Evolutionary conservation across 2,113 vertebrate species (phyloP).

Genomic region (Carassius gibelio): DNA sequence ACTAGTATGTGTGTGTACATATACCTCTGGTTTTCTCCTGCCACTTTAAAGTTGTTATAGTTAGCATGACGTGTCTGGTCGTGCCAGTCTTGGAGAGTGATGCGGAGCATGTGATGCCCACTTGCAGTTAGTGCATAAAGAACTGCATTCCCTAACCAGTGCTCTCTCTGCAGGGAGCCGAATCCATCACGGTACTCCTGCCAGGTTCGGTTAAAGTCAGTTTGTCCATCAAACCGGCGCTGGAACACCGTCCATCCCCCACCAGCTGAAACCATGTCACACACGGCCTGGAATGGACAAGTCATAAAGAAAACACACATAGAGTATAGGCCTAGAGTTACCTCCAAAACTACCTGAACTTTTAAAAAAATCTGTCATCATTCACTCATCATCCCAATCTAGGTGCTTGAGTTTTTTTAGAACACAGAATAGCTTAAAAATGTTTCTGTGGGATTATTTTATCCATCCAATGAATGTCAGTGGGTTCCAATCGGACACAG

Average conservation of each 20-base stretch:
- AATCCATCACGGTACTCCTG: constrained; percentile 80
- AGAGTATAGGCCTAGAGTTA: neutral
- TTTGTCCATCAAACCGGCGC: constrained; percentile 72
- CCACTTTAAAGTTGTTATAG: constrained; percentile 79
- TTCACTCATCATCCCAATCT: neutral
- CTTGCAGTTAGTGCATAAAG: constrained; percentile 71
- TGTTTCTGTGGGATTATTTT: neutral
- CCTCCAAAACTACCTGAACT: neutral
- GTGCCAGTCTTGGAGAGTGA: constrained; percentile 81
- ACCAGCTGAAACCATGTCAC: constrained; percentile 79
- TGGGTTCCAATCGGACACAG: neutral
- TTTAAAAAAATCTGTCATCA: neutral
- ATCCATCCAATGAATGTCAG: no score
- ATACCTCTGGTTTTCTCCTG: constrained; percentile 76
- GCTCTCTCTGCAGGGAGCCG: constrained; percentile 75
- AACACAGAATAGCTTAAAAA: no score
- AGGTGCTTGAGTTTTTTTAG: neutral
- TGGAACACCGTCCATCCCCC: constrained; percentile 83
- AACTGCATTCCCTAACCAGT: constrained; percentile 78
- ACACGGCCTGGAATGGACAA: constrained; percentile 70
- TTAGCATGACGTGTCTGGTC: constrained; percentile 75
- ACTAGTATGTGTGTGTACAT: neutral
- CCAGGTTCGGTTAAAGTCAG: constrained; percentile 81
- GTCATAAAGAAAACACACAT: neutral
- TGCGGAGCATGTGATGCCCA: constrained; percentile 73